Base-by-base conservation (phyloP, 2,113 vertebrate species). In the Aegotheles bennettii region DNA sequence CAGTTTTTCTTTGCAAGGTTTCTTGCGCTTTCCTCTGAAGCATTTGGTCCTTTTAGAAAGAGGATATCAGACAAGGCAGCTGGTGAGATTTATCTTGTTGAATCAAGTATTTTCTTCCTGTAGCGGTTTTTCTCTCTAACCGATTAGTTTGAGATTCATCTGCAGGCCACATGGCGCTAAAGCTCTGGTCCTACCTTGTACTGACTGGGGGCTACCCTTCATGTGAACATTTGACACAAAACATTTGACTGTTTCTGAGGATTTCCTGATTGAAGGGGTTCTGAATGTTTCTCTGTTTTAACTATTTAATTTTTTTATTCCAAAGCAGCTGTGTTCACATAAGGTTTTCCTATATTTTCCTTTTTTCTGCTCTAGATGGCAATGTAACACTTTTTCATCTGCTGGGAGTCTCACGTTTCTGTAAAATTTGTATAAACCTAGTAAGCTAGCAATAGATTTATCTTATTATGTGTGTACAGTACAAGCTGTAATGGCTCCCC, bases 331-430 rank as follows among this genome's bases (percentile, higher is more conserved):
- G 13, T 23, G 16, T 75, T 88, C 67, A 48, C 17, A 19, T 43
- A 76, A 50, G 16, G 25, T 82, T 84, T 92, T 77, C 24, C 24
- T 50, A 43, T 80, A 23, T 73, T 91, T 96, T 95, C 91, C 75
- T 20, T 83, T 95, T 79, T 85, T 91, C 87, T 94, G 53, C 96
- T 96, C 84, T 95, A 96, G 94, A 88, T 96, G 94, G 96, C 96
- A 95, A 83, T 96, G 79, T 95, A 95, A 71, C 89, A 70, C 95
- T 94, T 95, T 91, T 94, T 84, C 79, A 88, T 87, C 42, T 23
- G 25, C 56, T 40, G 56, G 29, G 54, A 95, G 18, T 29, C n/a
- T 92, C 50, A 47, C 36, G 61, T 70, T 94, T 93, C 84, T 86
- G 71, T 42, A 94, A 84, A 94, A 94, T 84, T 87, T 87, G 18